Conservation (phyloP, 2,113 vertebrate genomes). For the Tachycineta bicolor region DNA sequence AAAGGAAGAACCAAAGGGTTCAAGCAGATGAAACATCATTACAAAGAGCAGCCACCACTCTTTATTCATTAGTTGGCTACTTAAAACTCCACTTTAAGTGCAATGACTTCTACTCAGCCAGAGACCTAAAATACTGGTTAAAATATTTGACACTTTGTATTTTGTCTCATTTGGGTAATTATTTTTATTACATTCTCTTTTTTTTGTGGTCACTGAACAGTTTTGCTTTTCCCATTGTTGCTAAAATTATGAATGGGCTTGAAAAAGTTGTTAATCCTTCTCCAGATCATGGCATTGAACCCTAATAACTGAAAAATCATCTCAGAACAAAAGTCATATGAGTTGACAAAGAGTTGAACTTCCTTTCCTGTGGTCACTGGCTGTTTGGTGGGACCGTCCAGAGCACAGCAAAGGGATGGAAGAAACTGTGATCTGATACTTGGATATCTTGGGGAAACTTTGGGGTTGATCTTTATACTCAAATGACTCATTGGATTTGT, state of each 20-base stretch:
- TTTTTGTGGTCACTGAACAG: neutral
- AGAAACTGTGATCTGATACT: neutral
- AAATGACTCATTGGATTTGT: neutral
- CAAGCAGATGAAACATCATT: neutral
- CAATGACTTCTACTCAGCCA: neutral
- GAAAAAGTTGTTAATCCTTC: neutral
- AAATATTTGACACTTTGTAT: neutral
- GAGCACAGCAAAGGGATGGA: neutral
- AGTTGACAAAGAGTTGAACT: neutral
- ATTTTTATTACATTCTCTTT: neutral
- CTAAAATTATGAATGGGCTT: neutral
- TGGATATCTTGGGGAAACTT: neutral
- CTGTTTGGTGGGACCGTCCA: accelerated
- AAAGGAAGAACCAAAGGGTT: neutral
- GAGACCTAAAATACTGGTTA: neutral
- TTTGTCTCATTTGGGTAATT: neutral
- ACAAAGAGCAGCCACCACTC: neutral
- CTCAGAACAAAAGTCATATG: neutral
- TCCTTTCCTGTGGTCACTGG: neutral
- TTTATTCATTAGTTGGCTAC: neutral
- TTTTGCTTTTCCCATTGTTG: neutral
- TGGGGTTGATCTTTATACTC: neutral
- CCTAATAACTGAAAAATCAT: neutral
- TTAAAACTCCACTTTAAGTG: neutral
- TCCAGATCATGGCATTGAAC: neutral